Conservation (phyloP, 2,113 vertebrate genomes). For the Felis chaus region DNA sequence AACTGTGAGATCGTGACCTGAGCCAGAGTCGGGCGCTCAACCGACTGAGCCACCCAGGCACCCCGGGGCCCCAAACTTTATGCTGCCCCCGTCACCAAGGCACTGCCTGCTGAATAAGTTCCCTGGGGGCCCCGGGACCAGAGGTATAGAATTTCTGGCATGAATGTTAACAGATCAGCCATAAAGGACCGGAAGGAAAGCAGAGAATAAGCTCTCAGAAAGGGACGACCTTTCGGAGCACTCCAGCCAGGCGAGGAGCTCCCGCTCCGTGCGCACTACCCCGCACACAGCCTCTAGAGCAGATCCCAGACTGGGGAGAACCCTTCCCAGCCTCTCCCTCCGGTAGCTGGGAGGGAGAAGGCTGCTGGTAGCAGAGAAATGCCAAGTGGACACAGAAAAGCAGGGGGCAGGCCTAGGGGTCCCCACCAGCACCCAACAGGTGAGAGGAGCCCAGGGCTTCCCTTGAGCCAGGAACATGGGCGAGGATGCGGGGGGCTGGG, state of each 20-base stretch:
- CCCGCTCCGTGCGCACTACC: background rate
- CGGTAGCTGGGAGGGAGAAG: background rate
- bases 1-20: no score
- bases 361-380: background rate
- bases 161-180: background rate
- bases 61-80: background rate
- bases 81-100: background rate
- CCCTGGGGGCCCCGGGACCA: background rate
- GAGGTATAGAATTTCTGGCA: accelerated
- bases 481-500: background rate
- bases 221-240: background rate
- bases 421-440: background rate
- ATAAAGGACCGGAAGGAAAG: no score
- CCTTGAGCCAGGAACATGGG: background rate
- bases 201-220: background rate
- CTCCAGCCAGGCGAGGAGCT: accelerated
- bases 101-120: background rate
- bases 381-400: accelerated
- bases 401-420: background rate
- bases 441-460: no score
- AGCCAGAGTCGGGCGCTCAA: no score
- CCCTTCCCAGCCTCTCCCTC: background rate
- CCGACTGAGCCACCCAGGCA: no score
- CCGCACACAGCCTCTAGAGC: background rate
- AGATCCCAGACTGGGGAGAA: accelerated